Conservation (phyloP, 2,888 invertebrate genomes). For the Epistrophe eligans region DNA sequence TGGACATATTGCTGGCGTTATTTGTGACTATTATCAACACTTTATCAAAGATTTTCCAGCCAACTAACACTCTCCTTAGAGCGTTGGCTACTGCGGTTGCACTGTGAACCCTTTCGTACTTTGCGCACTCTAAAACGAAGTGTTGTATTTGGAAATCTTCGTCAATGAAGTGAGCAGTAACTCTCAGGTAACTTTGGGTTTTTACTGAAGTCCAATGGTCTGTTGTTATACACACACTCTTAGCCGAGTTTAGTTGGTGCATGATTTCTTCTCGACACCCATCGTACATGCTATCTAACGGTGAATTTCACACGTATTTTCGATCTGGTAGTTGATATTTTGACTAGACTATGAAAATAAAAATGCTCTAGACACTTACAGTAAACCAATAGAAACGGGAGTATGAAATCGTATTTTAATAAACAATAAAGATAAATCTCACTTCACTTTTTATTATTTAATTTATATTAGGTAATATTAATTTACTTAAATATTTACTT, state of each 20-base stretch:
- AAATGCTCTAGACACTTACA: too few species aligned
- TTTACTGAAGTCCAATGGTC: neutral
- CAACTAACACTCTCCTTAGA: neutral
- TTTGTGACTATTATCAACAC: neutral
- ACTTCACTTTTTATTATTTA: too few species aligned
- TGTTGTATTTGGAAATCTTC: neutral
- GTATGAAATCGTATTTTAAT: too few species aligned
- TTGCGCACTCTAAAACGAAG: neutral
- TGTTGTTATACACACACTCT: neutral
- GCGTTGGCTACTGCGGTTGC: neutral
- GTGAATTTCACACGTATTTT: neutral
- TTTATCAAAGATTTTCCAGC: neutral
- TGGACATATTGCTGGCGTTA: slow-evolving; percentile 14
- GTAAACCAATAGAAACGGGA: too few species aligned
- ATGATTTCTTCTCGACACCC: neutral
- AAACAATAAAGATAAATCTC: too few species aligned
- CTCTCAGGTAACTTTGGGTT: neutral
- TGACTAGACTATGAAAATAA: too few species aligned
- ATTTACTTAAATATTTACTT: too few species aligned
- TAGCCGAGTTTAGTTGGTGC: neutral
- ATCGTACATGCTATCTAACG: neutral
- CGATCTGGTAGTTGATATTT: neutral
- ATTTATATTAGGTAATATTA: too few species aligned
- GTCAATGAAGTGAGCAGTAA: neutral
- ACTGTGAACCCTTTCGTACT: neutral